Percentiles rank a stretch among this genome's conserved stretches.
Evolutionary conservation across 2,888 invertebrate genomes (phyloP).

Genomic region (Thymelicus lineola): DNA sequence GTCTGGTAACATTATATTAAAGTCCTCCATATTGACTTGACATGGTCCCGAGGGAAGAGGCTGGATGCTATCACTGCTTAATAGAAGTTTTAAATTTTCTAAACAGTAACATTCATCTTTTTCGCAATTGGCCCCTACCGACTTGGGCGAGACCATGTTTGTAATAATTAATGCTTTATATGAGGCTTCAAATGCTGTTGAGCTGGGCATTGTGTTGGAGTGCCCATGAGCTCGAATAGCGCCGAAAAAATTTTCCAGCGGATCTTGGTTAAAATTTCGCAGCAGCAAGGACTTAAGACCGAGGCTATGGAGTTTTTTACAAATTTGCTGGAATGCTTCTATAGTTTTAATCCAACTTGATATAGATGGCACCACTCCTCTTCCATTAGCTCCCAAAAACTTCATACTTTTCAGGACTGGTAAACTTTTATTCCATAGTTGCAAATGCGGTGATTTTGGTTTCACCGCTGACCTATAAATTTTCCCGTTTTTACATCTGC

Average conservation of each 20-base stretch:
- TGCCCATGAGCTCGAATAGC: conserved; percentile 40
- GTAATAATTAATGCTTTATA: conserved; percentile 37
- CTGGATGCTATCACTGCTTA: conserved; percentile 22
- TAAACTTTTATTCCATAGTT: conserved; percentile 14
- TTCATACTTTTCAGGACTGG: conserved; percentile 41
- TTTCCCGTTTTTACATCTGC: too few relatives aligned
- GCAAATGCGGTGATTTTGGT: conserved; percentile 23
- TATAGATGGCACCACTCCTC: conserved; percentile 36
- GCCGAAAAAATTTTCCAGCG: conserved; percentile 41
- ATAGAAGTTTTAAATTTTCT: conserved; percentile 37
- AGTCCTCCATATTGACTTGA: conserved; percentile 24
- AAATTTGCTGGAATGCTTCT: conserved; percentile 18
- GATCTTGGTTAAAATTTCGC: conserved; percentile 41
- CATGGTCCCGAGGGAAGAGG: not conserved
- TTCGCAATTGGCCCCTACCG: conserved; percentile 42
- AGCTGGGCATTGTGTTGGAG: conserved; percentile 39
- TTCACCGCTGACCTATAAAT: conserved; percentile 30
- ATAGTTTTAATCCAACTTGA: conserved; percentile 42
- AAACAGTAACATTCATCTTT: conserved; percentile 34
- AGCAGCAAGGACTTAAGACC: conserved; percentile 35
- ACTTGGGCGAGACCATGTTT: conserved; percentile 36
- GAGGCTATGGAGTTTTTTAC: conserved; percentile 20
- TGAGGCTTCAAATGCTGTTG: conserved; percentile 35
- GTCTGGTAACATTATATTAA: conserved; percentile 26
- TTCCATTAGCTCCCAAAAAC: conserved; percentile 26